Conservation (phyloP, 2,113 vertebrate genomes). For the Pedetes capensis region DNA sequence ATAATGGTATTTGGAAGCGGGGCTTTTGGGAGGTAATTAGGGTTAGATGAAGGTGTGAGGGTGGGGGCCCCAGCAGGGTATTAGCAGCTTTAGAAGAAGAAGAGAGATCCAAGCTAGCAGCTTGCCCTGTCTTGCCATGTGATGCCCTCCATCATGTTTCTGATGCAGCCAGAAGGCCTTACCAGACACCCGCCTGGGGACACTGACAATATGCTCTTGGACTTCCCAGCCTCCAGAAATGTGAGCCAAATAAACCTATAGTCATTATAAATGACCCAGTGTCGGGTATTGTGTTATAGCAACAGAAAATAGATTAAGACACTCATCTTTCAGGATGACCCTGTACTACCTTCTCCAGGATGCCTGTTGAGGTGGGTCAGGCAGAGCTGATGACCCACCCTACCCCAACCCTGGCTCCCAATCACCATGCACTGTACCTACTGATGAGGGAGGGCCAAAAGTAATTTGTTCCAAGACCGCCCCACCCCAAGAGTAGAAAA, state of each 20-base stretch:
- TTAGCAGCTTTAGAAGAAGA: not conserved
- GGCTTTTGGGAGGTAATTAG: not conserved
- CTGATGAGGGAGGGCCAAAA: not conserved
- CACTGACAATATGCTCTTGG: too few relatives aligned
- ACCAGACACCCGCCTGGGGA: too few relatives aligned
- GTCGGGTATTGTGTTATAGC: not conserved
- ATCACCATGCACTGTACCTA: too few relatives aligned
- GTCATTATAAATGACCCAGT: not conserved
- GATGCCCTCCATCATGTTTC: not conserved
- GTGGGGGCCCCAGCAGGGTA: not conserved
- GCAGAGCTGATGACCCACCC: not conserved
- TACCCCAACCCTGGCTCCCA: fast-evolving
- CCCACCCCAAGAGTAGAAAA: not conserved
- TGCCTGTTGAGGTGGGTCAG: not conserved
- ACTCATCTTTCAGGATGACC: not conserved
- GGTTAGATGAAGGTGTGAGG: not conserved
- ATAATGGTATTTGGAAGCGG: not conserved
- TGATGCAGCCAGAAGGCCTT: not conserved
- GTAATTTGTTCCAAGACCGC: not conserved
- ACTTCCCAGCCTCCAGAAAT: not conserved
- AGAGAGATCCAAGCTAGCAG: not conserved
- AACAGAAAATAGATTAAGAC: not conserved
- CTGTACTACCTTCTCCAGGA: not conserved
- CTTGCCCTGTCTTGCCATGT: not conserved
- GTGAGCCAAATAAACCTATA: not conserved